Conservation (phyloP, 2,888 invertebrate genomes). For the Urechis unicinctus region DNA sequence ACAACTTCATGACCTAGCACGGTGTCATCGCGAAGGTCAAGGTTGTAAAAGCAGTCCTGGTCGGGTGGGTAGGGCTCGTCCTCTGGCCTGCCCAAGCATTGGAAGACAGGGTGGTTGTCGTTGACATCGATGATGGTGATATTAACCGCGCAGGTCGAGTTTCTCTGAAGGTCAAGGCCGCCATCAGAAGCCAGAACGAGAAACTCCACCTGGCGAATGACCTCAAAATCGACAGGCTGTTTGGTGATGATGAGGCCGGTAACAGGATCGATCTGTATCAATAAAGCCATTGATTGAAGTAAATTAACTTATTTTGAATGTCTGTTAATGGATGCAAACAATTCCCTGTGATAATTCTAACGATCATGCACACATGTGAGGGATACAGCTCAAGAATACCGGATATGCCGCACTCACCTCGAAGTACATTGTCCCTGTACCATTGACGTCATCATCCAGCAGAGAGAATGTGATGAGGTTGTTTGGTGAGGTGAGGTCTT, state of each 20-base stretch:
- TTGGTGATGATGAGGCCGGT: conserved; percentile 6
- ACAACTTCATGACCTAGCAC: conserved; percentile 3
- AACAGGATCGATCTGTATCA: conserved; percentile 4
- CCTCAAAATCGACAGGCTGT: conserved; percentile 6
- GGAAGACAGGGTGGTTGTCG: conserved; percentile 3
- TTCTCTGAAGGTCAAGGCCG: background rate
- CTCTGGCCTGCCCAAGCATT: background rate
- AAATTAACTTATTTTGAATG: background rate
- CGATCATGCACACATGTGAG: no score
- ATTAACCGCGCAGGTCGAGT: background rate
- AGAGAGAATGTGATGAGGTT: conserved; percentile 2
- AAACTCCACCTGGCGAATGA: background rate
- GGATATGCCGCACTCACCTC: background rate
- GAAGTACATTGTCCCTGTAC: background rate
- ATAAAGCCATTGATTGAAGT: background rate
- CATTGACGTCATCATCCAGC: background rate
- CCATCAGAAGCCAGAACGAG: background rate
- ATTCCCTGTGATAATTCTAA: no score
- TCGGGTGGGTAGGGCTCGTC: conserved; percentile 3
- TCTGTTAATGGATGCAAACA: background rate
- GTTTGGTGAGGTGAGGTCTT: conserved; percentile 1
- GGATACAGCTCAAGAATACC: background rate
- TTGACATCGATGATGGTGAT: conserved; percentile 5
- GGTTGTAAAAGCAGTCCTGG: conserved; percentile 8
- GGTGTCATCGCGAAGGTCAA: conserved; percentile 4